These are phyloP conservation scores for Polia nebulosa DNA, from an alignment of 2,888 invertebrate genomes.

Conservation along the genomic window DNA sequence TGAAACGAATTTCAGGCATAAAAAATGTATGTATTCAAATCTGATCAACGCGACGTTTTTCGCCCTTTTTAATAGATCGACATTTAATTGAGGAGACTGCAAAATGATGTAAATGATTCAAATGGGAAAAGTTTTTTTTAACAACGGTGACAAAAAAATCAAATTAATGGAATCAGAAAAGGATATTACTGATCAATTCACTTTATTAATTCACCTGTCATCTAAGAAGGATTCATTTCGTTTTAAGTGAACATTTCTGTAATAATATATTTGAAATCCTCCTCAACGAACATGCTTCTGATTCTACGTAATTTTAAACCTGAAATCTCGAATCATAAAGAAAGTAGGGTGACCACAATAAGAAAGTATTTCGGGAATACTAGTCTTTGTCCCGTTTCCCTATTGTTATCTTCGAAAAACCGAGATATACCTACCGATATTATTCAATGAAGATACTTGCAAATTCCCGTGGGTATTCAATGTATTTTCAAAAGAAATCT, in stretches of 20 bases:
- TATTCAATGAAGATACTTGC: constrained; percentile 49
- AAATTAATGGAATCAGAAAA: constrained; percentile 2
- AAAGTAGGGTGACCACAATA: constrained; percentile 57
- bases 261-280: not conserved
- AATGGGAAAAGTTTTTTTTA: constrained; percentile 29
- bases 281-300: not conserved
- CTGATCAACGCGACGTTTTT: constrained; percentile 57
- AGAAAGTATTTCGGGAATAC: constrained; percentile 53
- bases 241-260: constrained; percentile 6
- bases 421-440: constrained; percentile 37
- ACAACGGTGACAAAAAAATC: not conserved
- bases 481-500: constrained; percentile 50
- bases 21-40: constrained; percentile 71
- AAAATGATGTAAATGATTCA: constrained; percentile 39
- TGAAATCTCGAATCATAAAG: constrained; percentile 40
- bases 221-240: not conserved
- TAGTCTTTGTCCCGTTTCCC: constrained; percentile 51
- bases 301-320: constrained; percentile 18
- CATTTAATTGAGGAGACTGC: constrained; percentile 43
- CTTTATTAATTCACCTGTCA: constrained; percentile 18
- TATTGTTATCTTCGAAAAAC: constrained; percentile 50
- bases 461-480: constrained; percentile 42
- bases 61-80: constrained; percentile 54
- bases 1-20: constrained; percentile 51
- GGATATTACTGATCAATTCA: not conserved